These are phyloP conservation scores for Rhinopithecus roxellana DNA, from an alignment of 2,113 vertebrate genomes.

Conservation along the genomic window DNA sequence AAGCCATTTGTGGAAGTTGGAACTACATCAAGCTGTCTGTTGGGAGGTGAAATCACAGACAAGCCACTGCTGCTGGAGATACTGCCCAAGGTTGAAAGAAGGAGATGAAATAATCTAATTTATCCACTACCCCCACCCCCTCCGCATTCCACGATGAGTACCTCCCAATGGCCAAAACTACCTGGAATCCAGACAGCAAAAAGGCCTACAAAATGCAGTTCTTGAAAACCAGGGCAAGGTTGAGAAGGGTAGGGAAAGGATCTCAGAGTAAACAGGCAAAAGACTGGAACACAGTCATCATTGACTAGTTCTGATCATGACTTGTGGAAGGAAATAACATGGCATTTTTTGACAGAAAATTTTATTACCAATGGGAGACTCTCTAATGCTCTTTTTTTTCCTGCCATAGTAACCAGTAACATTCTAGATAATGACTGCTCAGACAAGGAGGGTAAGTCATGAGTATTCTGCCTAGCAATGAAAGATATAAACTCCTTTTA, in stretches of 20 bases:
- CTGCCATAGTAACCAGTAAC: neutral
- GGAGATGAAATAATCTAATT: neutral
- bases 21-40: neutral
- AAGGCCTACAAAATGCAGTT: neutral
- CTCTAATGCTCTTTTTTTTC: neutral
- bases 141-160: neutral
- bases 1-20: neutral
- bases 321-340: neutral
- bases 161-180: neutral
- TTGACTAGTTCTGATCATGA: neutral
- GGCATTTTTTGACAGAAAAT: neutral
- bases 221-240: neutral
- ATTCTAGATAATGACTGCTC: neutral
- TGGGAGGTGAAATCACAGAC: neutral
- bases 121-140: neutral
- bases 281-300: neutral
- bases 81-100: neutral
- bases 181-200: neutral
- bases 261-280: neutral
- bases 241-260: neutral
- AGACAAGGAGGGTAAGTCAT: neutral
- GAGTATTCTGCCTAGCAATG: neutral
- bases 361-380: neutral
- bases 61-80: neutral
- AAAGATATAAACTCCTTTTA: conserved; percentile 35